Base-by-base conservation (phyloP, 2,113 vertebrate species). In the Gopherus evgoodei region DNA sequence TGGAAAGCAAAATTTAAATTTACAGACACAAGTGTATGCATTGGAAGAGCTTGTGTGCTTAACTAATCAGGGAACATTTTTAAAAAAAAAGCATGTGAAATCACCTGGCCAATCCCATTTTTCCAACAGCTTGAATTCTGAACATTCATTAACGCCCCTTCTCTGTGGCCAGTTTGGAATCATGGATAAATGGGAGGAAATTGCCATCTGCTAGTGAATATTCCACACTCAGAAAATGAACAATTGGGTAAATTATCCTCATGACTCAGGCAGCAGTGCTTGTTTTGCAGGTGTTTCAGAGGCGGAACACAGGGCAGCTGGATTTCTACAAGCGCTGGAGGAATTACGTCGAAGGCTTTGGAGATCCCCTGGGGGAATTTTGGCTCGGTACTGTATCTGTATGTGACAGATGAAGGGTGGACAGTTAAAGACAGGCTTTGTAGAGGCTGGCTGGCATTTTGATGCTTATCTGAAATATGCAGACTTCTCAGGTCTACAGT, bases 311-410 rank as follows among this genome's bases (percentile, higher is more conserved):
- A 1, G 99, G 99, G 1, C 98, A 98, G 89, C 44, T 99, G 95
- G 99, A 99, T 97, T 99, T 99, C 95, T 99, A 99, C 98, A 99
- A 98, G 89, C 98, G 98, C 62, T 99, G 99, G 99, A 98, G 97
- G 96, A 98, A 98, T 88, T 99, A 99, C 2, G 96, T 98, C 38
- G 98, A 99, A 91, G 99, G 99, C 81, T 99, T 99, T 96, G 99
- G 99, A 90, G 98, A 99, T 92, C 96, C 98, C 95, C 98, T 95
- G 24, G 98, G 98, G 12, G 99, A 99, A 95, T 99, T 99, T 90
- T 99, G 99, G 99, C 98, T 99, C 47, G 99, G 99, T 99, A 98
- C 14, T 81, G 42, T 44, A 80, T 91, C 78, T 81, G 21, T 24
- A 21, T 87, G 80, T 89, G 38, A 87, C 54, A 22, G 35, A 52